Evolutionary conservation across 2,888 invertebrate genomes (phyloP), one percentile per base, ranked within the genome.

Genomic region (Scrobipalpa costella): DNA sequence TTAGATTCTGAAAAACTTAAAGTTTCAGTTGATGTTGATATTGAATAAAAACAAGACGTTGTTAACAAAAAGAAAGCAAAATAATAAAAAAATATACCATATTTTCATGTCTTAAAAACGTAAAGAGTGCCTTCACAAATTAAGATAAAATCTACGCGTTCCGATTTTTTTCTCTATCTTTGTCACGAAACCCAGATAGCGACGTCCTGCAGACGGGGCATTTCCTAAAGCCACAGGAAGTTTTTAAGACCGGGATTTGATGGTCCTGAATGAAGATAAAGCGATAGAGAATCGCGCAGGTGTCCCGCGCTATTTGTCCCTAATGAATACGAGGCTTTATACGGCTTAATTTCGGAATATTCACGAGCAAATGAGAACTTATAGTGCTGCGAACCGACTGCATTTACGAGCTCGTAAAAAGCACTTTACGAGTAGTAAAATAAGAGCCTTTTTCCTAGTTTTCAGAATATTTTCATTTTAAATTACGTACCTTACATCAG

Each of bases 281-380:
- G 50, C 55, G 33, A 55, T 55, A 55, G 55, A 27, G 55, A 34
- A 55, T 55, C 55, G 27, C 33, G 55, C 55, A 55, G 55, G 55
- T 55, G 55, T 55, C 11, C 55, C n/a, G 6, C 52, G 33, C 55
- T 55, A 27, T 55, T 55, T 27, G 33, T 27, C 55, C 55, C 33
- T 55, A 55, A 55, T 55, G 34, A 55, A 55, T 55, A 55, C 34
- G 55, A 15, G 55, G 55, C 55, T 55, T 55, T 55, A 55, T 55
- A 27, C 55, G 27, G 55, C 33, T 55, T 55, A 33, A 55, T 55
- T 55, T 55, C 27, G 55, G 55, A 55, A 55, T 55, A 55, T 55
- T 55, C 55, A 34, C 55, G 33, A 27, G 55, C 34, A 34, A 55
- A 34, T 34, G 55, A 27, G 55, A 55, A 55, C 44, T 44, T 15